Evolutionary conservation across 2,113 vertebrate genomes (phyloP), one percentile per base, ranked within the genome.

Genomic region (Erythrocercus mccallii): DNA sequence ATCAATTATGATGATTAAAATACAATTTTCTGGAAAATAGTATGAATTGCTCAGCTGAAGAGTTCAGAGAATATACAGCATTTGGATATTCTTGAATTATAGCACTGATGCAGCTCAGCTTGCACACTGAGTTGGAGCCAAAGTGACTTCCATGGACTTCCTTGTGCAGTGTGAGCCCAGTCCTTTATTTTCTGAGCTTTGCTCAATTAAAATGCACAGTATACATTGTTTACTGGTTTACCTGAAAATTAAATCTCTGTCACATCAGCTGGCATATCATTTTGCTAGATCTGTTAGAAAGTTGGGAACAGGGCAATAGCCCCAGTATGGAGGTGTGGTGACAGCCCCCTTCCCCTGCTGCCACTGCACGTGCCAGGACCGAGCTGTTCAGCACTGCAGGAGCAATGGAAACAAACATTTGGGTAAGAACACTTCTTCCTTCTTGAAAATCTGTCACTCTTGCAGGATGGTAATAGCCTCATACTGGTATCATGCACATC

Each of bases 321-420:
- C 50, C 8, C 23, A 23, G 5, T 22, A 23, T 14, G 30, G 21
- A 24, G 24, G 20, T 42, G 19, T 27, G 12, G 12, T 21, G 15
- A 21, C 1, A 10, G 7, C 6, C 31, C 6, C 24, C 56, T 72
- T 83, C 8, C 12, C 16, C n/a, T 58, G 30, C 25, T 79, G 15
- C 12, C 22, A 5, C 47, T 38, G 16, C 3, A 13, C 0, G 0
- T 42, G 11, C n/a, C 20, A 62, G 25, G 25, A 21, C 23, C 0
- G 0, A 77, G 21, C 27, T 2, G 1, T 51, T 58, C 53, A 68
- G 15, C 53, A 17, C 14, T 38, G 9, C 11, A 45, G 53, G 13
- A 71, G 22, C 9, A 30, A 6, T 5, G 50, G 37, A 35, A 68
- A 61, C 10, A 18, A 20, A 50, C 8, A 33, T 58, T 69, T 47